Base-by-base conservation (phyloP, 2,113 vertebrate species). In the Spizaetus ornatus region DNA sequence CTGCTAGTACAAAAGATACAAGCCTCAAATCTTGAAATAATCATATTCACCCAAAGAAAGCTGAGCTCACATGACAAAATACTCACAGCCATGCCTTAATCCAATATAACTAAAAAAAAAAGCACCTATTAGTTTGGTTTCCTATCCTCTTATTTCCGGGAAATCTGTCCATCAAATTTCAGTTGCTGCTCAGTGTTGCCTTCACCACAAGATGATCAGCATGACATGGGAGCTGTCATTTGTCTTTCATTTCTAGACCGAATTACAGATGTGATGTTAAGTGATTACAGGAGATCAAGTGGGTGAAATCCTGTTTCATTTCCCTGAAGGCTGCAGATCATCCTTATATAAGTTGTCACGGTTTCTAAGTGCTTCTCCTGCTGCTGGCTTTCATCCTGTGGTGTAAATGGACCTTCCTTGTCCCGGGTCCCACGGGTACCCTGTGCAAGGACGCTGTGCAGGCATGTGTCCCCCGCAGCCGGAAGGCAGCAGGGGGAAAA, bases 211-310 rank as follows among this genome's bases (percentile, higher is more conserved):
- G 76, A 83, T 3, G 23, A 88, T 81, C 40, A 79, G 47, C 65
- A 69, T 4, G 4, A 86, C 27, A 78, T 10, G 22, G 88, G 56
- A 89, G 17, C 34, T 93, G 93, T 91, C 80, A 61, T 69, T 90
- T 82, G 34, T 84, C 86, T 95, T 91, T 93, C 56, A 76, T 90
- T 76, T 92, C 65, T 82, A 72, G 61, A 48, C 52, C 63, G 13
- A 18, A 56, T 89, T 76, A 86, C 47, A 95, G 65, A 67, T 86
- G 52, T 74, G 63, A 67, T 88, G 48, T 70, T 86, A 73, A 48
- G 16, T 76, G 61, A 96, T 97, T 95, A 92, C 36, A 84, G 82
- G 34, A 93, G 79, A 82, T 82, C 79, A 92, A 95, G 80, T 52
- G 52, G 45, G 52, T 95, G 61, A 96, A 92, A 76, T 86, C 52